Base-by-base conservation (phyloP, 2,888 invertebrate species). In the Ectropis crepuscularia region DNA sequence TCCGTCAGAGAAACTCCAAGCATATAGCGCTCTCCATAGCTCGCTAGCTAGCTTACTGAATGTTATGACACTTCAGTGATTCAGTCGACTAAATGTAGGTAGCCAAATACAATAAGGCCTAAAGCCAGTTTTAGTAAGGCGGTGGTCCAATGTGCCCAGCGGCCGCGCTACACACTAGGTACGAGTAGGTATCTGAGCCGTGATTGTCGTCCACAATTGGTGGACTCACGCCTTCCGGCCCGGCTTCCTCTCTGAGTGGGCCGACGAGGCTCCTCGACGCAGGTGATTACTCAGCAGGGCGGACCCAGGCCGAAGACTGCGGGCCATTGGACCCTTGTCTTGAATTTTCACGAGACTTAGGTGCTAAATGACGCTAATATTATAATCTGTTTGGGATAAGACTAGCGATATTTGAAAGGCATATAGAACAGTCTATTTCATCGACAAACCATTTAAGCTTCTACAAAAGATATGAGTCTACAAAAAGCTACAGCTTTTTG, bases 141-240 rank as follows among this genome's bases (percentile, higher is more conserved):
- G 0, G 11, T 39, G 4, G 39, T 50, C 50, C 11, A 51, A 16
- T 57, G 8, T 41, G 8, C 37, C 45, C 58, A 54, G 53, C 49
- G n/a, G 8, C 39, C 41, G 5, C 37, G 8, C 51, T 6, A 12
- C 8, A 9, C 2, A 12, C n/a, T 7, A 45, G 12, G 11, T n/a
- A n/a, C n/a, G n/a, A n/a, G n/a, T 45, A 12, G 46, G 48, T 41
- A 62, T 45, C 53, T 43, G 46, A 39, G 7, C 51, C 42, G 57
- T 67, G 69, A 67, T 69, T 64, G 62, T 16, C 28, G n/a, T 46
- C 55, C 58, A 68, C 76, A 78, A 79, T 77, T 77, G 78, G 54
- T 55, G 68, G 72, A 75, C 72, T 67, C 74, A 68, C 71, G 71
- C 70, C 76, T 76, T 78, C 79, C 79, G 70, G 67, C 53, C 60